Percentiles rank a stretch among this genome's conserved stretches.
These are phyloP conservation scores for Scaeva pyrastri DNA, from an alignment of 2,888 invertebrate species.

Conservation along the genomic window DNA sequence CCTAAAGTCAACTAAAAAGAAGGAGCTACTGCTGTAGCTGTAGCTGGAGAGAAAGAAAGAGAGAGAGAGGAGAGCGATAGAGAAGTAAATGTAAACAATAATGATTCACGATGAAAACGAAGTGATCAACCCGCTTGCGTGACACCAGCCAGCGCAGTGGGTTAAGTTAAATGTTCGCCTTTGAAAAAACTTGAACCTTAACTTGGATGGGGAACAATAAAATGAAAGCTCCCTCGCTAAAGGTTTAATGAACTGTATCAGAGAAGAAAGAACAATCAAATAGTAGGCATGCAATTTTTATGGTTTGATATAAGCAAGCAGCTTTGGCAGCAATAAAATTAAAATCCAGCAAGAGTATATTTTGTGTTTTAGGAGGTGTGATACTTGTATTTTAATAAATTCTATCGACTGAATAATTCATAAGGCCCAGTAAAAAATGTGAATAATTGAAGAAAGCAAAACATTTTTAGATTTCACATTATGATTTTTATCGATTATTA, in stretches of 20 bases:
- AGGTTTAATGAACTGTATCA: neutral
- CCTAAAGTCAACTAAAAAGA: neutral
- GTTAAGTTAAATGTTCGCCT: neutral
- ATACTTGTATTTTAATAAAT: neutral
- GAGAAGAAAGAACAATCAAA: neutral
- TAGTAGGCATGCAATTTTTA: neutral
- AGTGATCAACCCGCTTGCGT: neutral
- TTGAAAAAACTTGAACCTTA: neutral
- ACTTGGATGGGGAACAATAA: neutral
- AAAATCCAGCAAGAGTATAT: neutral
- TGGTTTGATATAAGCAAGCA: neutral
- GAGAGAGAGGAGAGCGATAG: neutral
- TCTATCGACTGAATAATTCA: neutral
- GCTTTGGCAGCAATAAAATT: neutral
- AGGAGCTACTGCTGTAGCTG: no score
- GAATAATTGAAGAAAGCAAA: no score
- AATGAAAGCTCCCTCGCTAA: neutral
- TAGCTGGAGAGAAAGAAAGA: neutral
- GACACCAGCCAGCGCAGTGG: no score
- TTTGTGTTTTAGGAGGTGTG: neutral
- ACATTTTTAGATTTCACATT: no score
- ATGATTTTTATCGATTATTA: no score
- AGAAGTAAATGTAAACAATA: neutral
- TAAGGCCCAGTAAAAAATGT: no score
- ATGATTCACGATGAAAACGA: slow-evolving; percentile 1